Percentiles rank a stretch among this genome's conserved stretches.
Evolutionary conservation across 2,113 vertebrate genomes (phyloP).

Genomic region (Protobothrops flavoviridis): DNA sequence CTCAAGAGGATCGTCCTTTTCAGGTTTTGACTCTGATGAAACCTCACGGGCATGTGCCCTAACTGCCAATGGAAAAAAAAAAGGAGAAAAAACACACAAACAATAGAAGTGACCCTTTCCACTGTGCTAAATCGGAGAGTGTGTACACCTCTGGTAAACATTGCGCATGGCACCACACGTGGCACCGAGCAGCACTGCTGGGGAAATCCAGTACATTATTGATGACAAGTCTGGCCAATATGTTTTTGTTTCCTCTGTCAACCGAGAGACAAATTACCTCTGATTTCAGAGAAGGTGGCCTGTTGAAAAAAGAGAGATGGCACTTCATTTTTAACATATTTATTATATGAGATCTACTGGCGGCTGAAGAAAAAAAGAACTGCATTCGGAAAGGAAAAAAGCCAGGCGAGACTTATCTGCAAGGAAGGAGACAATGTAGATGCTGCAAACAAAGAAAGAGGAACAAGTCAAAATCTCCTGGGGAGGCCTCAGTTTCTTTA

Average conservation of each 20-base stretch:
- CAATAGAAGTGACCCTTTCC: background rate
- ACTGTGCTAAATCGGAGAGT: constrained; percentile 21
- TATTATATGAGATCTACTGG: constrained; percentile 26
- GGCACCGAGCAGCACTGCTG: background rate
- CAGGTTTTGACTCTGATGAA: constrained; percentile 32
- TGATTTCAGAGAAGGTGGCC: constrained; percentile 39
- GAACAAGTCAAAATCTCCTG: background rate
- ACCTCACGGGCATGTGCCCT: constrained; percentile 13
- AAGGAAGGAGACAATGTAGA: background rate
- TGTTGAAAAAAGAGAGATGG: constrained; percentile 23
- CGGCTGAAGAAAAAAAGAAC: constrained; percentile 10
- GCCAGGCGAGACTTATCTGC: background rate
- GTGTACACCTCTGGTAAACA: constrained; percentile 18
- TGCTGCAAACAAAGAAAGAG: no score
- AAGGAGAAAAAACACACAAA: background rate
- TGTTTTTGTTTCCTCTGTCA: constrained; percentile 45
- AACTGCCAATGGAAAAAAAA: background rate
- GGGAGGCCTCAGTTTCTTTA: background rate
- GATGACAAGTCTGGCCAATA: constrained; percentile 23
- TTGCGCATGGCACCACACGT: constrained; percentile 4
- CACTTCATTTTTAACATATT: constrained; percentile 44
- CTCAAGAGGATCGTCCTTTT: background rate
- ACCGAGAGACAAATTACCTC: constrained; percentile 45
- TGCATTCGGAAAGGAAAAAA: background rate
- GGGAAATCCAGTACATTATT: constrained; percentile 25